Evolutionary conservation across 2,888 invertebrate genomes (phyloP).

Genomic region (Podotricha telesiphe): DNA sequence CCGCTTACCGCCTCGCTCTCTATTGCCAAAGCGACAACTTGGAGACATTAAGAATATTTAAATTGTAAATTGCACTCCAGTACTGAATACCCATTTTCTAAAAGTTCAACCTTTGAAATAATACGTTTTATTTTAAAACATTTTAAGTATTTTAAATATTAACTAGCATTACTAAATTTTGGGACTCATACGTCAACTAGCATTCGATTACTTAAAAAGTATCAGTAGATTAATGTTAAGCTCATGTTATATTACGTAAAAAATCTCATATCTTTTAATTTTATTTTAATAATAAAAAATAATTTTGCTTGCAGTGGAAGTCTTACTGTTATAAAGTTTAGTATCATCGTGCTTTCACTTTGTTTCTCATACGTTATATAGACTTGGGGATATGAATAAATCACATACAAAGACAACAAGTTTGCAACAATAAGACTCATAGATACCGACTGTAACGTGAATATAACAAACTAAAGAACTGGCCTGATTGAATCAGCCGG

Average conservation of each 20-base stretch:
- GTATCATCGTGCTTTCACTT: conserved; percentile 36
- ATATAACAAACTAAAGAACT: conserved; percentile 83
- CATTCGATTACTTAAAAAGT: not conserved
- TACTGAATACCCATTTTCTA: conserved; percentile 80
- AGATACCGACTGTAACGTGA: conserved; percentile 73
- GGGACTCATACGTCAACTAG: not conserved
- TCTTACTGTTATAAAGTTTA: conserved; percentile 20
- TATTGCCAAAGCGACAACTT: conserved; percentile 67
- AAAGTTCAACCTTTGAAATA: conserved; percentile 68
- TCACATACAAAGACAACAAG: conserved; percentile 61
- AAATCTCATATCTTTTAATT: no score
- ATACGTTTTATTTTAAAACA: conserved; percentile 39
- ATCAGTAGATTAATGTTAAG: not conserved
- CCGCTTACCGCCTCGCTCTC: conserved; percentile 48
- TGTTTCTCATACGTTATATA: not conserved
- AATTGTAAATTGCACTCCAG: conserved; percentile 82
- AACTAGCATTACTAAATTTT: not conserved
- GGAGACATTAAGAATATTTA: conserved; percentile 83
- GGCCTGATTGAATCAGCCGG: conserved; percentile 82
- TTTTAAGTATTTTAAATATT: no score
- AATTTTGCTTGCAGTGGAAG: not conserved
- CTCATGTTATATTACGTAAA: no score
- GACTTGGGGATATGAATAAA: conserved; percentile 44
- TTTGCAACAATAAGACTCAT: conserved; percentile 73
- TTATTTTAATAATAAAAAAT: not conserved